A percentile compares a stretch with the other conserved stretches of the same genome.
Evolutionary conservation across 1,140 invertebrate species (phyloP).

Genomic region (Hyposmocoma kahamanoa): DNA sequence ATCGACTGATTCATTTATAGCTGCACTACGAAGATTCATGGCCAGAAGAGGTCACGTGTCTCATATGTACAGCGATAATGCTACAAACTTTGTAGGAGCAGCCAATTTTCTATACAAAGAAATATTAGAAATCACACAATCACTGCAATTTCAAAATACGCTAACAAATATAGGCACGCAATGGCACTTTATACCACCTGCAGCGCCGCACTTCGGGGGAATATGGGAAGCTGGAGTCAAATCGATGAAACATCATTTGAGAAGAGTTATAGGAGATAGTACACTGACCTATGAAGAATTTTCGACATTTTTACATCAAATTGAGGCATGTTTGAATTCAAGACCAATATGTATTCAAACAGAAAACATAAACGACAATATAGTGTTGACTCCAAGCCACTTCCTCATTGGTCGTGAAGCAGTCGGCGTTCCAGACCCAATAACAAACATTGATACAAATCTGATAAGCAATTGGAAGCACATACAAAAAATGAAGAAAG

Average conservation of each 20-base stretch:
- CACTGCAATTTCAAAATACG: background rate
- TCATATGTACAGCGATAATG: background rate
- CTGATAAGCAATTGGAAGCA: background rate
- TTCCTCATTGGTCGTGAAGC: conserved; percentile 5
- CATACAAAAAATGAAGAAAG: conserved; percentile 4
- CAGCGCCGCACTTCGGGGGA: conserved; percentile 17
- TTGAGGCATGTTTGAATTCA: conserved; percentile 10
- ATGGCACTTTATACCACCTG: conserved; percentile 26
- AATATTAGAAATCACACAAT: background rate
- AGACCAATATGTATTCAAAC: background rate
- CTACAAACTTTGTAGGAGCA: background rate
- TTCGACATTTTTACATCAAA: conserved; percentile 17
- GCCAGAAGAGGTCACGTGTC: background rate
- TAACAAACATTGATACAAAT: background rate
- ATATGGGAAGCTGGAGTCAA: conserved; percentile 15
- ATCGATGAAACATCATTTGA: conserved; percentile 8
- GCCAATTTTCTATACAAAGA: background rate
- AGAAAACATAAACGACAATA: background rate
- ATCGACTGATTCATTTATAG: background rate
- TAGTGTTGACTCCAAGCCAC: conserved; percentile 6
- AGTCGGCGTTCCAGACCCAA: background rate
- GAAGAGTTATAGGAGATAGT: conserved; percentile 12
- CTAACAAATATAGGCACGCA: conserved; percentile 7
- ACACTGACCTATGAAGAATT: conserved; percentile 21
- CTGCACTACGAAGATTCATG: background rate